Evolutionary conservation across 2,113 vertebrate species (phyloP).

Genomic region (Pan paniscus): DNA sequence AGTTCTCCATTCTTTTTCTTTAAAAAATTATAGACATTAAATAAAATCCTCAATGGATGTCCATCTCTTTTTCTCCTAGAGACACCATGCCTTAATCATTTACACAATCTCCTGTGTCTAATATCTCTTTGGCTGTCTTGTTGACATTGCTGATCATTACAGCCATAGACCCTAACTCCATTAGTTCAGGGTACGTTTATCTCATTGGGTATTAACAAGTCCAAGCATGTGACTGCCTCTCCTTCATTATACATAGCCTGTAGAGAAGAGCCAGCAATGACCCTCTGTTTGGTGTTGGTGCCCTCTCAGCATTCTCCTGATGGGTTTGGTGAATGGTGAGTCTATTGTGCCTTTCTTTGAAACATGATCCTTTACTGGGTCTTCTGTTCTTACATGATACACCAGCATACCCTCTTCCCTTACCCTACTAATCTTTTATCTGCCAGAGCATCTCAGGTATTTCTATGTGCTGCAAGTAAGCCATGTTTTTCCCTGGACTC

Average conservation of each 20-base stretch:
- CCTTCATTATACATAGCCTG: not conserved
- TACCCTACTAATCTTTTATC: not conserved
- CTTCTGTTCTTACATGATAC: not conserved
- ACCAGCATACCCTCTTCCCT: not conserved
- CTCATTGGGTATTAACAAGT: not conserved
- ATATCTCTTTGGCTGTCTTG: not conserved
- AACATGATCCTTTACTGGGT: not conserved
- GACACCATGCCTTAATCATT: too few relatives aligned
- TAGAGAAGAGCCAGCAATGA: not conserved
- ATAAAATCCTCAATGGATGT: not conserved
- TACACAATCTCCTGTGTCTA: not conserved
- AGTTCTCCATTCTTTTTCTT: not conserved
- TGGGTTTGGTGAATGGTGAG: not conserved
- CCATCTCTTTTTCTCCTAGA: not conserved
- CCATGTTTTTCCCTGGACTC: not conserved
- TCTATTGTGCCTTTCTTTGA: not conserved
- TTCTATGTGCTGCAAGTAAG: not conserved
- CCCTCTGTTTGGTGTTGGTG: not conserved
- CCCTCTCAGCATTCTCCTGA: not conserved
- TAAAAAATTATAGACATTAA: not conserved
- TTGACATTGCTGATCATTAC: not conserved
- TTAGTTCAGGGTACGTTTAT: not conserved
- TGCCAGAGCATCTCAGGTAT: not conserved
- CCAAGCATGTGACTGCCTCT: not conserved
- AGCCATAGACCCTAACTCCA: not conserved